Evolutionary conservation across 2,888 invertebrate genomes (phyloP).

Genomic region (Onthophagus sagittarius): DNA sequence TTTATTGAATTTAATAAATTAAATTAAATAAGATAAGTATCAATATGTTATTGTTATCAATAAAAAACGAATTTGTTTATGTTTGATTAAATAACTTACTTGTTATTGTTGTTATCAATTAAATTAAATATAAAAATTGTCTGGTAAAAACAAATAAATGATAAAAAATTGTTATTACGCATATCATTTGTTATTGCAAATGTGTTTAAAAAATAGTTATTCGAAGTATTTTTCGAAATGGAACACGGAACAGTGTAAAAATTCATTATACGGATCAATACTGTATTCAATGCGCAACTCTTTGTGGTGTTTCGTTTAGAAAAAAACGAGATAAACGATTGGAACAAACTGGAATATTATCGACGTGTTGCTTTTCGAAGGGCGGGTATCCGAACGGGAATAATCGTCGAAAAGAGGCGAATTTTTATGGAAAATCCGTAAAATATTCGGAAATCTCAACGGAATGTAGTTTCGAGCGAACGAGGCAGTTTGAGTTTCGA

Average conservation of each 20-base stretch:
- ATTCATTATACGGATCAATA: slow-evolving; percentile 12
- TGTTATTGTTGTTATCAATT: too few species aligned
- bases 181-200: too few species aligned
- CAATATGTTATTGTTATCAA: too few species aligned
- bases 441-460: neutral
- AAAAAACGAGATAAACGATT: neutral
- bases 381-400: neutral
- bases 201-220: neutral
- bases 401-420: neutral
- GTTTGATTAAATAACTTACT: too few species aligned
- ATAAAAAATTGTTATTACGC: too few species aligned
- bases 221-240: neutral
- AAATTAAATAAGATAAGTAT: too few species aligned
- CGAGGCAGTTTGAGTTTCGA: neutral
- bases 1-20: too few species aligned
- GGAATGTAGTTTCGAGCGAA: neutral
- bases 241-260: neutral
- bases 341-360: neutral
- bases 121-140: too few species aligned
- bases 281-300: slow-evolving; percentile 4
- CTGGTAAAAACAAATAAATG: too few species aligned
- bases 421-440: neutral
- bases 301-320: neutral
- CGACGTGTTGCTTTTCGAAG: neutral
- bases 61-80: too few species aligned